A percentile compares a stretch with the other conserved stretches of the same genome.
Conservation (phyloP, 2,797 vertebrate species). For the Cryptoblepharus egeriae region DNA sequence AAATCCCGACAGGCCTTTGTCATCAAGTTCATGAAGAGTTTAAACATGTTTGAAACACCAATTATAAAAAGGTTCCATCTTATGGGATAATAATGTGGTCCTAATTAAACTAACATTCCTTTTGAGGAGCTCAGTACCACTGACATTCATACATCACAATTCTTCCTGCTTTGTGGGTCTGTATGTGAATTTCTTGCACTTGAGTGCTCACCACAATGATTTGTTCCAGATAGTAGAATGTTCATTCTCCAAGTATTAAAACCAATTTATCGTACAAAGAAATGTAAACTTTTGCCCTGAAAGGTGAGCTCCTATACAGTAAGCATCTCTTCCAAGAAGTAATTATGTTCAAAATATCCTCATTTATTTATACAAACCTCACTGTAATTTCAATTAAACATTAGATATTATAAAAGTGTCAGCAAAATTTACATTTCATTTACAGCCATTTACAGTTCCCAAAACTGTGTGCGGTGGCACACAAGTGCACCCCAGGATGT, state of each 20-base stretch:
- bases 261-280: not conserved
- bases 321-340: not conserved
- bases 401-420: no score
- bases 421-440: no score
- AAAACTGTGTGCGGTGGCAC: no score
- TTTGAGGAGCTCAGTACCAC: not conserved
- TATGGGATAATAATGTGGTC: not conserved
- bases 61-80: not conserved
- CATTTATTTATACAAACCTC: not conserved
- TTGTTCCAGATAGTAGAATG: not conserved
- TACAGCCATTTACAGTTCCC: no score
- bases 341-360: not conserved
- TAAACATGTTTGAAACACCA: not conserved
- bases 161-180: not conserved
- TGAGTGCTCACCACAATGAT: not conserved
- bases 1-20: not conserved
- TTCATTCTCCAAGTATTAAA: not conserved
- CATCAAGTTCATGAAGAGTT: not conserved
- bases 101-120: constrained; percentile 4
- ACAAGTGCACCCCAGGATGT: no score
- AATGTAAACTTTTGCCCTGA: not conserved
- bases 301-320: not conserved
- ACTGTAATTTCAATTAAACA: not conserved
- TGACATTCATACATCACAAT: not conserved
- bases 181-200: not conserved